phyloP scores from a whole-genome alignment of 2,797 vertebrate species.

The Schizopygopsis malacanthus region DNA sequence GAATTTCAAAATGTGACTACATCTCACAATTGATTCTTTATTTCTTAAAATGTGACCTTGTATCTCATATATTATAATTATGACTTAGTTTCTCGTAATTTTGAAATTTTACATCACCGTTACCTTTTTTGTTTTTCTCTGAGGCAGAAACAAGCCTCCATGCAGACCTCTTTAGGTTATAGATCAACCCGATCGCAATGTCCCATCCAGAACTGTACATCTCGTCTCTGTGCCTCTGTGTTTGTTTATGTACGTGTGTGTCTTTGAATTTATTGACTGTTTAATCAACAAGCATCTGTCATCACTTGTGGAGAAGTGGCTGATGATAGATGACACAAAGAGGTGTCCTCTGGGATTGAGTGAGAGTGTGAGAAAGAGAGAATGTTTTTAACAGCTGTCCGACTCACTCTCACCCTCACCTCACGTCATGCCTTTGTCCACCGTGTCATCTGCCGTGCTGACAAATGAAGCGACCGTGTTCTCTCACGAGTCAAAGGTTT shows the following conservation, averaged over 20 bases:
- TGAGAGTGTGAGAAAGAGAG: constrained; percentile 1
- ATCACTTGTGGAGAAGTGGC: constrained; percentile 34
- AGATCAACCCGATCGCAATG: background rate
- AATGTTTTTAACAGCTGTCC: constrained; percentile 23
- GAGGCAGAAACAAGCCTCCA: background rate
- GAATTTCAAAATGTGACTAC: background rate
- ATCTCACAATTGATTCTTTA: background rate
- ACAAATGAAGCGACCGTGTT: constrained; percentile 3
- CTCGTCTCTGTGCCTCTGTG: constrained; percentile 18
- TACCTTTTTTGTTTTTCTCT: background rate
- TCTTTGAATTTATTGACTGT: constrained; percentile 44
- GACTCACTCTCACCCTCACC: constrained; percentile 18
- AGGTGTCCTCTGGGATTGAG: constrained; percentile 16
- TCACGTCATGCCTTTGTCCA: constrained; percentile 20
- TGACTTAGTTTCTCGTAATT: background rate
- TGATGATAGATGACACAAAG: constrained; percentile 27
- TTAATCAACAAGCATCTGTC: constrained; percentile 40
- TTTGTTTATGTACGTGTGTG: constrained; percentile 28
- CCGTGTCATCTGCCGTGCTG: constrained; percentile 24
- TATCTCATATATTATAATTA: background rate
- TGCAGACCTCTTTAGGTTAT: background rate
- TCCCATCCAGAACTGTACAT: constrained; percentile 4
- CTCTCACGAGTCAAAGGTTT: constrained; percentile 22
- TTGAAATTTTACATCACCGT: background rate
- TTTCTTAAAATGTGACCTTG: background rate